Evolutionary conservation across 1,140 invertebrate species (phyloP).

Genomic region (Coboldia fuscipes): DNA sequence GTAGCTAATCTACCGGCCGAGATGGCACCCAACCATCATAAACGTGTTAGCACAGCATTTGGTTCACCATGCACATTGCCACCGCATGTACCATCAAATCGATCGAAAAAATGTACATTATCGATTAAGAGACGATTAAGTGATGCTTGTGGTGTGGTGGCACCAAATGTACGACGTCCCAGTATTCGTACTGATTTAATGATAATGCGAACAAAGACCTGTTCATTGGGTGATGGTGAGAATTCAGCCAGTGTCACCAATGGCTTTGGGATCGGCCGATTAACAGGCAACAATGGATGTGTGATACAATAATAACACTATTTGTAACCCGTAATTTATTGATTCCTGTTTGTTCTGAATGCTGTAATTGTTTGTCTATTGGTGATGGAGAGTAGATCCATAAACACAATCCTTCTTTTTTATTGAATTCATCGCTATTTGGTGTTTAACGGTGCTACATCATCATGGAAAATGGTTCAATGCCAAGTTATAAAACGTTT

Average conservation of each 20-base stretch:
- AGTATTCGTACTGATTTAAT: conserved; percentile 68
- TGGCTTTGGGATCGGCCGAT: background rate
- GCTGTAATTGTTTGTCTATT: too few species aligned
- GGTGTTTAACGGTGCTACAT: too few species aligned
- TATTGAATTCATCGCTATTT: too few species aligned
- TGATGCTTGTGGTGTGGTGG: conserved; percentile 65
- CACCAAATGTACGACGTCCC: conserved; percentile 59
- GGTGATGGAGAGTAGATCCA: too few species aligned
- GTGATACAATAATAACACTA: conserved; percentile 1
- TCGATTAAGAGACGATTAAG: conserved; percentile 58
- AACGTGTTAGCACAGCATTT: conserved; percentile 41
- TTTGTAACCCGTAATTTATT: too few species aligned
- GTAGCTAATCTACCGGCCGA: conserved; percentile 59
- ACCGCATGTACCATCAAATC: conserved; percentile 34
- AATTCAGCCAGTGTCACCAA: conserved; percentile 16
- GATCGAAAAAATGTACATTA: conserved; percentile 48
- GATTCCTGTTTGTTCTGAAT: too few species aligned
- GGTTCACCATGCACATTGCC: conserved; percentile 47
- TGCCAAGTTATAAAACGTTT: too few species aligned
- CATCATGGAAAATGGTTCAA: too few species aligned
- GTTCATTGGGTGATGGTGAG: conserved; percentile 37
- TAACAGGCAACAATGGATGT: background rate
- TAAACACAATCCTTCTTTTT: too few species aligned
- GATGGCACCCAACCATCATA: conserved; percentile 74
- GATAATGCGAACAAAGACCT: conserved; percentile 62